Evolutionary conservation across 2,113 vertebrate genomes (phyloP).

Genomic region (Lophochroa leadbeateri): DNA sequence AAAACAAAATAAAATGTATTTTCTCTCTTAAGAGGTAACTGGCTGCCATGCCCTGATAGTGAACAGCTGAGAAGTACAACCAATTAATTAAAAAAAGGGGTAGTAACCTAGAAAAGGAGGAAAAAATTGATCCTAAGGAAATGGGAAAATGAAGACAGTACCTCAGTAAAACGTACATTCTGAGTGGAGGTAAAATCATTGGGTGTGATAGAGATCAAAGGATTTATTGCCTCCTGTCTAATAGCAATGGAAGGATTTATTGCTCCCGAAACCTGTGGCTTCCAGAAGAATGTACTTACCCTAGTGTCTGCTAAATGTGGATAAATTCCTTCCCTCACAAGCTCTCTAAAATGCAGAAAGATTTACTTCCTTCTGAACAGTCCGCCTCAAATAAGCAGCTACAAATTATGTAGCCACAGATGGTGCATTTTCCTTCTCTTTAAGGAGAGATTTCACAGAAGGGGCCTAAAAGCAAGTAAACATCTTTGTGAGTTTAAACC

Average conservation of each 20-base stretch:
- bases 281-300: constrained; percentile 67
- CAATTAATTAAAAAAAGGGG: constrained; percentile 19
- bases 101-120: neutral
- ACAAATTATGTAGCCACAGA: constrained; percentile 32
- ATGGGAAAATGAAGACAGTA: constrained; percentile 37
- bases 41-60: neutral
- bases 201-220: constrained; percentile 58
- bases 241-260: constrained; percentile 62
- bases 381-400: constrained; percentile 19
- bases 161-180: constrained; percentile 21
- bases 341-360: constrained; percentile 55
- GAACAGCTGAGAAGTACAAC: neutral
- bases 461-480: neutral
- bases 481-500: neutral
- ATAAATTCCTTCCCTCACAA: constrained; percentile 50
- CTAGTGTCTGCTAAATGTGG: constrained; percentile 38
- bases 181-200: constrained; percentile 33
- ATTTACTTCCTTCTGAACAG: constrained; percentile 57
- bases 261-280: constrained; percentile 38
- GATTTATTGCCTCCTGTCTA: constrained; percentile 59
- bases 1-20: neutral
- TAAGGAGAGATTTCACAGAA: neutral
- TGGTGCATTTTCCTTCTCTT: constrained; percentile 2
- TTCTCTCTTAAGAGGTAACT: neutral
- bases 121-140: constrained; percentile 28